Conservation (phyloP, 2,113 vertebrate genomes). For the Gymnobelideus leadbeateri region DNA sequence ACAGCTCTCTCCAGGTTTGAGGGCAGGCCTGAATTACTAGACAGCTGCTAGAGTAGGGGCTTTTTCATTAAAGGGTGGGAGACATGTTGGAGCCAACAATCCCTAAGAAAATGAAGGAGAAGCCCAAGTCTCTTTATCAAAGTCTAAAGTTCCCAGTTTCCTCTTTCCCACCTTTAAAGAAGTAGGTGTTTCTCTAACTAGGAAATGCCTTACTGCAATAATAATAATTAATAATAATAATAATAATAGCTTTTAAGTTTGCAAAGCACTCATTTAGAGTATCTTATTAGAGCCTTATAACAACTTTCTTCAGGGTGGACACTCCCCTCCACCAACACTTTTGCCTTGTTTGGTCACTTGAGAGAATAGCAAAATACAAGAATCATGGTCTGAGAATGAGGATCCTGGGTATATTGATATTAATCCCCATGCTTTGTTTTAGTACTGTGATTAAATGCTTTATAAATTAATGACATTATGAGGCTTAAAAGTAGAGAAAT, state of each 20-base stretch:
- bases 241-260: background rate
- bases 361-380: background rate
- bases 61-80: background rate
- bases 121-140: background rate
- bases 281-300: background rate
- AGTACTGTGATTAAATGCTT: background rate
- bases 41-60: background rate
- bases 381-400: background rate
- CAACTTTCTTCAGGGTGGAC: background rate
- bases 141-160: background rate
- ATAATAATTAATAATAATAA: background rate
- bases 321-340: background rate
- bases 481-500: background rate
- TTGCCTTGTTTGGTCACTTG: background rate
- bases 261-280: background rate
- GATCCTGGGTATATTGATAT: background rate
- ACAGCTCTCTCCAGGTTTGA: background rate
- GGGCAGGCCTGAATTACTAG: background rate
- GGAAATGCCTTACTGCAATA: background rate
- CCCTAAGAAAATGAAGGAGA: constrained; percentile 8
- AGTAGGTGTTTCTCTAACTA: background rate
- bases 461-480: background rate
- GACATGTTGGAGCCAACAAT: background rate
- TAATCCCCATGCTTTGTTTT: background rate
- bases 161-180: background rate